Percentiles rank a stretch among this genome's conserved stretches.
phyloP scores from a whole-genome alignment of 2,113 vertebrate genomes.

The Podarcis muralis region DNA sequence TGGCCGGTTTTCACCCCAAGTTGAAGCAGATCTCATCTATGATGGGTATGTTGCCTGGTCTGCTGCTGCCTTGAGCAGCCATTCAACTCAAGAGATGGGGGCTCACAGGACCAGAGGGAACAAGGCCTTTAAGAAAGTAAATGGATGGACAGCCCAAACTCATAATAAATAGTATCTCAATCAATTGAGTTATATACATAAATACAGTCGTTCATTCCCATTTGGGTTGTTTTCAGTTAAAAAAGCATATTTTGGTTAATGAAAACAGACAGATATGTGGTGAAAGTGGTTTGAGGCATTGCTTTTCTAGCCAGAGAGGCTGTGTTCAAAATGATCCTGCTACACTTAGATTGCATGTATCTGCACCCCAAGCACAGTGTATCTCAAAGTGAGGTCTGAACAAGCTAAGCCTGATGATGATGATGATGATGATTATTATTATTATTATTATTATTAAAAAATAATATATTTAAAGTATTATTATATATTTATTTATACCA shows the following conservation, averaged over 20 bases:
- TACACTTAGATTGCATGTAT: not conserved
- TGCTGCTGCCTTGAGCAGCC: not conserved
- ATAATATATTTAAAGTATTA: no score
- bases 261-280: not conserved
- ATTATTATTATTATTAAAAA: no score
- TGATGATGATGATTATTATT: no score
- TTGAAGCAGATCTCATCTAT: slow-evolving; percentile 31
- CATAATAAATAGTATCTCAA: not conserved
- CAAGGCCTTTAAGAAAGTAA: not conserved
- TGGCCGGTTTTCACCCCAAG: slow-evolving; percentile 69
- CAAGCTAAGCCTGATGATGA: not conserved
- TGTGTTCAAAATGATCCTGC: not conserved
- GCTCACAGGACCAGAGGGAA: no score
- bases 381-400: not conserved
- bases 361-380: not conserved
- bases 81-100: not conserved
- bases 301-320: not conserved
- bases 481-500: no score
- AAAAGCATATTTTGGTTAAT: not conserved
- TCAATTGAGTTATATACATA: not conserved
- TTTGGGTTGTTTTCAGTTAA: not conserved
- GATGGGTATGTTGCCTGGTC: slow-evolving; percentile 3
- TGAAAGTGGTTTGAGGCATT: not conserved
- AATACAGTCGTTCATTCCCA: not conserved
- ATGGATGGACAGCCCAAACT: not conserved